phyloP scores from a whole-genome alignment of 1,140 invertebrate genomes.

The Rhyzopertha dominica region DNA sequence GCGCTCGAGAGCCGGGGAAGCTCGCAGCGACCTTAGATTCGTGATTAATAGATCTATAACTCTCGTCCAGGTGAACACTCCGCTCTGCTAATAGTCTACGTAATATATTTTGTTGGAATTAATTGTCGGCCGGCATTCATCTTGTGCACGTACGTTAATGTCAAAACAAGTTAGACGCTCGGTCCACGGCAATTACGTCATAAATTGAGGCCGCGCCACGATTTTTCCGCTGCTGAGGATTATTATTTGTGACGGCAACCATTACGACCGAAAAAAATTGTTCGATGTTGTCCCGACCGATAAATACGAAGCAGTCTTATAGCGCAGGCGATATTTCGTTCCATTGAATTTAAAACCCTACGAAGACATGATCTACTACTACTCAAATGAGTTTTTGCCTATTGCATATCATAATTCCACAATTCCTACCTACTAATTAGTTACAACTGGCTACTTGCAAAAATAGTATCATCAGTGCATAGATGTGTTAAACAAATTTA shows the following conservation, averaged over 20 bases:
- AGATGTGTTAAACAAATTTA: too few species aligned
- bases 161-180: constrained; percentile 28
- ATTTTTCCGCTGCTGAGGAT: constrained; percentile 13
- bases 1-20: constrained; percentile 11
- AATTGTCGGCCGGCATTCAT: constrained; percentile 32
- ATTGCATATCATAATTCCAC: too few species aligned
- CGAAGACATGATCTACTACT: background rate
- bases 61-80: constrained; percentile 31
- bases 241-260: constrained; percentile 13
- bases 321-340: background rate
- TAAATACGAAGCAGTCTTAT: background rate
- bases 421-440: too few species aligned
- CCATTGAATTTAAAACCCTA: background rate
- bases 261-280: too few species aligned
- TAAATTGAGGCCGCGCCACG: constrained; percentile 28
- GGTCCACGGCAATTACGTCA: constrained; percentile 24
- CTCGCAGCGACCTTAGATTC: constrained; percentile 23
- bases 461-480: too few species aligned
- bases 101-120: constrained; percentile 36
- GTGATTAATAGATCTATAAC: constrained; percentile 39
- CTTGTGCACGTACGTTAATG: constrained; percentile 25
- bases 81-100: constrained; percentile 26
- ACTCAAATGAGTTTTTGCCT: background rate
- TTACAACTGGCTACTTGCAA: too few species aligned
- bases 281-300: too few species aligned